phyloP scores from a whole-genome alignment of 2,113 vertebrate species.

The Protomyctophum bolini region DNA sequence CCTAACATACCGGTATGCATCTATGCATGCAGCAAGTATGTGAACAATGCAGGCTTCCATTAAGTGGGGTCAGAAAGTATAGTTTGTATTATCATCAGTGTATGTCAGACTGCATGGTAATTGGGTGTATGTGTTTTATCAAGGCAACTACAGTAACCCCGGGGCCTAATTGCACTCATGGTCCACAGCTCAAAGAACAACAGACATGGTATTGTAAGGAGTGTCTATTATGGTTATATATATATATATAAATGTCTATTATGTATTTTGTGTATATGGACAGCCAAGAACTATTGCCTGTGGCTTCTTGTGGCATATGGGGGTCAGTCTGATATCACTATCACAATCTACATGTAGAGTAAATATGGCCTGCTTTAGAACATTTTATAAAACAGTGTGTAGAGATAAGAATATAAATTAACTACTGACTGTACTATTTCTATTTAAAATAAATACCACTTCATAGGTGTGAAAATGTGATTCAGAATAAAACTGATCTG shows the following conservation, averaged over 20 bases:
- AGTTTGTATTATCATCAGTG: conserved; percentile 5
- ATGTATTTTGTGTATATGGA: conserved; percentile 3
- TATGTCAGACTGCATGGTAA: background rate
- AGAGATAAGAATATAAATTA: conserved; percentile 11
- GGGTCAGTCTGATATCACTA: conserved; percentile 1
- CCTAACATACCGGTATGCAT: conserved; percentile 5
- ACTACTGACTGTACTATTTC: conserved; percentile 15
- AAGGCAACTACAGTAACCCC: background rate
- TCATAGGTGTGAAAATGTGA: conserved; percentile 8
- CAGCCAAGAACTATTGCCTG: conserved; percentile 1
- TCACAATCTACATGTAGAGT: conserved; percentile 41
- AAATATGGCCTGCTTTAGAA: conserved; percentile 14
- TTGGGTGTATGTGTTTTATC: background rate
- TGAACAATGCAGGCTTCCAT: conserved; percentile 23
- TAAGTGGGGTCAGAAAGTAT: conserved; percentile 8
- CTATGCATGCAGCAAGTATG: conserved; percentile 16
- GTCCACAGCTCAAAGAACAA: background rate
- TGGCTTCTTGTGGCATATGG: conserved; percentile 1
- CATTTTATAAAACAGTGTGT: conserved; percentile 37
- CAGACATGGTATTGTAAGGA: conserved; percentile 4
- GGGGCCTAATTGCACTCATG: conserved; percentile 9
- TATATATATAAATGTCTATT: conserved; percentile 27
- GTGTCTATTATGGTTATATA: no score
- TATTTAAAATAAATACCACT: background rate
- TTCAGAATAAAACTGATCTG: conserved; percentile 20